phyloP scores from a whole-genome alignment of 23 tunicate species.

The Aplidium turbinatum region DNA sequence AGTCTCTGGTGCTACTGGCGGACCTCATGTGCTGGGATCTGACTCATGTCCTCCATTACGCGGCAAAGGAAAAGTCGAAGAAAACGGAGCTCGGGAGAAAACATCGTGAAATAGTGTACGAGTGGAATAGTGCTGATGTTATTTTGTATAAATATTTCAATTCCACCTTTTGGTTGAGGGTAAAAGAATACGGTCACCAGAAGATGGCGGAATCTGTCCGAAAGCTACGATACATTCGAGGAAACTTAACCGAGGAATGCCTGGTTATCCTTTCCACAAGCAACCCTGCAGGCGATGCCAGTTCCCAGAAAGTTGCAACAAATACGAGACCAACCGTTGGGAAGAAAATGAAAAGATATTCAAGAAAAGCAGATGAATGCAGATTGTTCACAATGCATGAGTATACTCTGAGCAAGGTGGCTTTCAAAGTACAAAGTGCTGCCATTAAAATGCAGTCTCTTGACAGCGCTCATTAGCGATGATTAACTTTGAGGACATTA shows the following conservation, averaged over 20 bases:
- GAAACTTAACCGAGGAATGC: neutral
- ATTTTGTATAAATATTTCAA: neutral
- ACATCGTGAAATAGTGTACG: neutral
- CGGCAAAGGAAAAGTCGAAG: neutral
- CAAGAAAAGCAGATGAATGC: no score
- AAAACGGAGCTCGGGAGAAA: neutral
- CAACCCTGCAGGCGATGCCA: no score
- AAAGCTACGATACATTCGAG: neutral
- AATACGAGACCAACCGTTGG: no score
- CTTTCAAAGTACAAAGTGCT: no score
- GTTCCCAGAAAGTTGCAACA: no score
- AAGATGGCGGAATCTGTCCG: neutral
- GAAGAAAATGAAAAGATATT: no score
- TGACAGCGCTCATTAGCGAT: no score
- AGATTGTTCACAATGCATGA: no score
- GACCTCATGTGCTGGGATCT: constrained; percentile 1
- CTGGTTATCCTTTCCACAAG: no score
- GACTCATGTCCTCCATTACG: neutral
- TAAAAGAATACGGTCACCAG: neutral
- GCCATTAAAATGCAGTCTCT: no score
- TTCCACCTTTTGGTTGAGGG: neutral
- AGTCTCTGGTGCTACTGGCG: constrained; percentile 3
- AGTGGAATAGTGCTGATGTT: constrained; percentile 1
- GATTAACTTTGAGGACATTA: no score
- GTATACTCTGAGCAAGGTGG: no score